phyloP scores from a whole-genome alignment of 2,888 invertebrate genomes.

The Mythimna albipuncta region DNA sequence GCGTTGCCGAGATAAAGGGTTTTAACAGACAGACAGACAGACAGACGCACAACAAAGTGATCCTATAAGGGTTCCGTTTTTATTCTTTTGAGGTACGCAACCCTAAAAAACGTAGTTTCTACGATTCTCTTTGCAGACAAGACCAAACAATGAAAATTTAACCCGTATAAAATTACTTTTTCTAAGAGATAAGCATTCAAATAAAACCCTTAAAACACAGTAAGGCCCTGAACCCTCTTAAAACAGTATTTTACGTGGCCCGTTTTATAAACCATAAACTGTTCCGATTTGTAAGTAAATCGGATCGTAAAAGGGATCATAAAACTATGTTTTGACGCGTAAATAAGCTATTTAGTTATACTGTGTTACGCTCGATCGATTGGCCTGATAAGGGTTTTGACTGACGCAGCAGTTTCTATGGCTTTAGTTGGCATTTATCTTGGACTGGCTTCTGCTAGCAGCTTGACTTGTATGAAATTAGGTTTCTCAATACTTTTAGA shows the following conservation, averaged over 20 bases:
- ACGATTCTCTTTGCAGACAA: too few species aligned
- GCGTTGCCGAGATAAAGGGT: too few species aligned
- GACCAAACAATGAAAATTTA: background rate
- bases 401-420: background rate
- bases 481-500: too few species aligned
- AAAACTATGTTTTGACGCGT: constrained; percentile 65
- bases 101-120: too few species aligned
- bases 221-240: constrained; percentile 28
- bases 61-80: too few species aligned
- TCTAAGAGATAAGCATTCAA: constrained; percentile 25
- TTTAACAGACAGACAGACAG: too few species aligned
- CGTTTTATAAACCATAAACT: constrained; percentile 68
- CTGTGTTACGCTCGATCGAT: constrained; percentile 25
- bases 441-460: too few species aligned
- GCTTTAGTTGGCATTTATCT: background rate
- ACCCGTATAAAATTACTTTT: constrained; percentile 1
- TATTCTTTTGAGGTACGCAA: too few species aligned
- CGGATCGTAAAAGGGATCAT: constrained; percentile 71
- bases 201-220: constrained; percentile 36
- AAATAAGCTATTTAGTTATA: constrained; percentile 44
- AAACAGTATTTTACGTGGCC: constrained; percentile 52
- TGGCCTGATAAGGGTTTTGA: constrained; percentile 17
- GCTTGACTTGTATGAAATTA: too few species aligned
- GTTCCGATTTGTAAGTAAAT: constrained; percentile 70
- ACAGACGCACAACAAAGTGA: too few species aligned